These are phyloP conservation scores for Antheraea yamamai DNA, from an alignment of 2,888 invertebrate genomes.

Conservation along the genomic window DNA sequence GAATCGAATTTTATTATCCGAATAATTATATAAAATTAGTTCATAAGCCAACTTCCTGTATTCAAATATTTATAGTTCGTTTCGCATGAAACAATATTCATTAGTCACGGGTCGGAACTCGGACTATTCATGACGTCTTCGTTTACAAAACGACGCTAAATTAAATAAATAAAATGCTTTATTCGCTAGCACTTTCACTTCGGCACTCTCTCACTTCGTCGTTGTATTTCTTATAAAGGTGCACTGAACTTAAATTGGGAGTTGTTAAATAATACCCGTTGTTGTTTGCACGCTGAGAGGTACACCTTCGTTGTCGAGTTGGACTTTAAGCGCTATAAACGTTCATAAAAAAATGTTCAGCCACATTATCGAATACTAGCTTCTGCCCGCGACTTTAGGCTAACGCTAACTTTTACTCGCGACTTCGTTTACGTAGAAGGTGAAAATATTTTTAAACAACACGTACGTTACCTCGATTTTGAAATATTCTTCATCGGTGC, in stretches of 20 bases:
- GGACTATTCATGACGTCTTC: slow-evolving; percentile 2
- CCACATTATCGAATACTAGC: neutral
- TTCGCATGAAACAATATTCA: neutral
- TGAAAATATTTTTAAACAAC: too few species aligned
- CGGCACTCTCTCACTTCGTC: slow-evolving; percentile 16
- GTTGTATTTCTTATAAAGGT: slow-evolving; percentile 15
- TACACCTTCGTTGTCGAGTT: neutral
- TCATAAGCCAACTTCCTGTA: neutral
- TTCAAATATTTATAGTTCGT: neutral
- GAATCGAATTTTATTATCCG: neutral
- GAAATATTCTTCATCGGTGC: too few species aligned
- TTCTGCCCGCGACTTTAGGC: too few species aligned
- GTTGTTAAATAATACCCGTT: neutral
- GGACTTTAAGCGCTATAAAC: neutral
- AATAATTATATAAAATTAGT: neutral
- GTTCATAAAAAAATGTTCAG: neutral
- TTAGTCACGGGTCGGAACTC: slow-evolving; percentile 1
- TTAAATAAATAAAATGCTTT: slow-evolving; percentile 14
- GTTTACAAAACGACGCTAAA: neutral
- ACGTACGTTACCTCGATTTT: too few species aligned
- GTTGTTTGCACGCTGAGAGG: neutral
- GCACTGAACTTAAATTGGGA: slow-evolving; percentile 20
- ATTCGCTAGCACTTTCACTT: slow-evolving; percentile 20
- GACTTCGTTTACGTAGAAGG: too few species aligned
- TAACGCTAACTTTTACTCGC: too few species aligned